phyloP scores from a whole-genome alignment of 2,888 invertebrate species.

The Microctonus brassicae region DNA sequence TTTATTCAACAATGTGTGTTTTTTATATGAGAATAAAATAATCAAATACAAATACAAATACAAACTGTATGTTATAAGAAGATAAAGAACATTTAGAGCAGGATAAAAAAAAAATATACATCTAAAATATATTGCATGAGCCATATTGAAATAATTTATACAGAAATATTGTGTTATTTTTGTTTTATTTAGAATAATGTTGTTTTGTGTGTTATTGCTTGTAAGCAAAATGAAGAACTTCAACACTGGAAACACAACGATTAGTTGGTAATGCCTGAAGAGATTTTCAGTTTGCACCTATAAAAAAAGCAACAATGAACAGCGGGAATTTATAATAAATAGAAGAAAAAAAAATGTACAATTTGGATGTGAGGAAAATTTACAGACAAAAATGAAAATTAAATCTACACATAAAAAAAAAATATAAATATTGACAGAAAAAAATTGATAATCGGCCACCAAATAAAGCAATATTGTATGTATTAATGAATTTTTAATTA shows the following conservation, averaged over 20 bases:
- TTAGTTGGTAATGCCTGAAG: background rate
- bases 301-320: background rate
- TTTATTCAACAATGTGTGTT: background rate
- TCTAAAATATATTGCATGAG: slow-evolving; percentile 44
- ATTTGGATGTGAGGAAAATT: background rate
- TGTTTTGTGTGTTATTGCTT: slow-evolving; percentile 48
- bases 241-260: slow-evolving; percentile 4
- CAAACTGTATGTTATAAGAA: slow-evolving; percentile 37
- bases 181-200: slow-evolving; percentile 30
- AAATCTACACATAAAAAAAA: background rate
- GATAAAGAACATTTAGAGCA: slow-evolving; percentile 46
- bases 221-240: slow-evolving; percentile 48
- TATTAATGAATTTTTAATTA: background rate
- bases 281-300: background rate
- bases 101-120: slow-evolving; percentile 45
- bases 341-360: background rate
- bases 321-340: background rate
- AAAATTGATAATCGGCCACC: slow-evolving; percentile 12
- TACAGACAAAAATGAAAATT: background rate
- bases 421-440: background rate
- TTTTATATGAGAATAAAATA: too few relatives aligned
- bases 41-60: background rate
- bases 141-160: slow-evolving; percentile 36
- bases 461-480: slow-evolving; percentile 40
- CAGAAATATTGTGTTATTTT: slow-evolving; percentile 30